Evolutionary conservation across 2,113 vertebrate species (phyloP).

Genomic region (Nothobranchius kuhntae): DNA sequence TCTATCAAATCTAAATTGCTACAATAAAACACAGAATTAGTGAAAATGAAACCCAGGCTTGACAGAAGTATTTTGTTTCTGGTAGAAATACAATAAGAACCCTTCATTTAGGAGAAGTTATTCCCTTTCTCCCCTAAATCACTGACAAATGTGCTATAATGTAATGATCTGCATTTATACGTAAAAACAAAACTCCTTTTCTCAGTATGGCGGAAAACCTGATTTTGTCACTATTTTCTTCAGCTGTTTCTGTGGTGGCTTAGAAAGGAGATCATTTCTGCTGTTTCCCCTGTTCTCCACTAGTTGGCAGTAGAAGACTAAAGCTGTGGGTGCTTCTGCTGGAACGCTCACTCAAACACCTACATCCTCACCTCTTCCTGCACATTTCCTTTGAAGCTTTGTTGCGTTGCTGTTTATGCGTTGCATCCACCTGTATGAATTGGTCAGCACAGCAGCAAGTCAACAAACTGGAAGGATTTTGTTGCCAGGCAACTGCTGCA

Average conservation of each 20-base stretch:
- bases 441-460: slow-evolving; percentile 1
- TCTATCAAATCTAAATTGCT: background rate
- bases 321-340: slow-evolving; percentile 27
- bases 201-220: background rate
- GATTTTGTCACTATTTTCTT: background rate
- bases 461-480: background rate
- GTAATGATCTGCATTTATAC: no score
- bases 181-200: background rate
- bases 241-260: background rate
- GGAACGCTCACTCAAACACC: slow-evolving; percentile 35
- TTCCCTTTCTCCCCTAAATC: no score
- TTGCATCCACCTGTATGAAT: background rate
- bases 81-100: background rate
- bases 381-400: slow-evolving; percentile 8
- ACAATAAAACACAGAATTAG: slow-evolving; percentile 4
- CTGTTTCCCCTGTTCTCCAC: slow-evolving; percentile 45
- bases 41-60: background rate
- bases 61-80: slow-evolving; percentile 1
- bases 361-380: slow-evolving; percentile 73
- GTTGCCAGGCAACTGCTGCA: background rate
- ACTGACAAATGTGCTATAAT: no score
- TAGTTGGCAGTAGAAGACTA: slow-evolving; percentile 75
- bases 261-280: slow-evolving; percentile 3
- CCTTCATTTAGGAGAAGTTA: background rate
- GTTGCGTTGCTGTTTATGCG: background rate